Percentiles rank a stretch among this genome's conserved stretches.
These are phyloP conservation scores for Aythya baeri DNA, from an alignment of 2,113 vertebrate genomes.

Conservation along the genomic window DNA sequence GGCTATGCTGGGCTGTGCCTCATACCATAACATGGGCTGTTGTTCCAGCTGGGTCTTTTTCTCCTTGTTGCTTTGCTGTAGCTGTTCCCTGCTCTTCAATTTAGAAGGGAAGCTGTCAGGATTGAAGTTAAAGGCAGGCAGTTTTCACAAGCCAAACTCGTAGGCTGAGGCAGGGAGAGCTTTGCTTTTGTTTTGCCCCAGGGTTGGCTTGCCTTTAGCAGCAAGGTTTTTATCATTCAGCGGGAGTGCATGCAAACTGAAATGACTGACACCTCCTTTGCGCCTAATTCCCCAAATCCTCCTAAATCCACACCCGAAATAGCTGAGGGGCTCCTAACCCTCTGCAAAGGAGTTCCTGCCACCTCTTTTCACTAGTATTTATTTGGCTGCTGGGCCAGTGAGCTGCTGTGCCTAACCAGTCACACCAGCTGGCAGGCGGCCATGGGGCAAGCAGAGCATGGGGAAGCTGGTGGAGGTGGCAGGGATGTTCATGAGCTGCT, in stretches of 20 bases:
- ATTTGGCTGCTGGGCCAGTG: background rate
- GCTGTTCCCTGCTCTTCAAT: slow-evolving; percentile 33
- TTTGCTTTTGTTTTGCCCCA: background rate
- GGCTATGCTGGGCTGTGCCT: background rate
- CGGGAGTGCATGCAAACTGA: background rate
- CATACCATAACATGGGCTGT: background rate
- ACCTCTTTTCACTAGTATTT: background rate
- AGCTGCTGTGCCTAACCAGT: background rate
- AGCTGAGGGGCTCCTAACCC: background rate
- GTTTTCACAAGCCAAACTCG: background rate
- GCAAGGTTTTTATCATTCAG: background rate
- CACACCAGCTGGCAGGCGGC: background rate
- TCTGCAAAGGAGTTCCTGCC: background rate
- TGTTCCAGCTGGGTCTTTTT: background rate
- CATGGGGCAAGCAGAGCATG: background rate
- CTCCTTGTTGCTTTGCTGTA: slow-evolving; percentile 14
- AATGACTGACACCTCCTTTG: background rate
- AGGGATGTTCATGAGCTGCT: background rate
- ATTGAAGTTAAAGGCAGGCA: background rate
- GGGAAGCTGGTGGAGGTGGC: background rate
- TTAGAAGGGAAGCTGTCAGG: background rate
- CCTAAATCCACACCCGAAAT: background rate
- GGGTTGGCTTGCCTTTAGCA: background rate
- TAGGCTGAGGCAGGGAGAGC: background rate
- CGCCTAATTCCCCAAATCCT: background rate